A percentile compares a stretch with the other conserved stretches of the same genome.
phyloP scores from a whole-genome alignment of 2,888 invertebrate genomes.

The Euphydryas editha region DNA sequence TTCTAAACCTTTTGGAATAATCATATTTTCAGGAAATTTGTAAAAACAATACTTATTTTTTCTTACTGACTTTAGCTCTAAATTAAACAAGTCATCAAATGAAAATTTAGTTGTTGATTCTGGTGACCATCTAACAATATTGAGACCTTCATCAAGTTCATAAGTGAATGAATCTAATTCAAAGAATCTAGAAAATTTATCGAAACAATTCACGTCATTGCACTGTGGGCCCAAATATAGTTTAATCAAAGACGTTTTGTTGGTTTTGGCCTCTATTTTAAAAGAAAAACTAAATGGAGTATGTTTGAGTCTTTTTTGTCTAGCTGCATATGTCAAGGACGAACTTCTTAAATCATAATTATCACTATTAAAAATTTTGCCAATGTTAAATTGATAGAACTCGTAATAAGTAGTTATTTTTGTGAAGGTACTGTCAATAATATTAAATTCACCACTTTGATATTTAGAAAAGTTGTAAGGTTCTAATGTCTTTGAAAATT shows the following conservation, averaged over 20 bases:
- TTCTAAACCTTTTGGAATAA: constrained; percentile 66
- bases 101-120: constrained; percentile 57
- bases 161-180: constrained; percentile 63
- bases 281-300: constrained; percentile 61
- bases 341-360: constrained; percentile 42
- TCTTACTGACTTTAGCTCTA: constrained; percentile 46
- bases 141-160: constrained; percentile 59
- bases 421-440: constrained; percentile 54
- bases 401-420: constrained; percentile 66
- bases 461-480: constrained; percentile 60
- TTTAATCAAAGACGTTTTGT: constrained; percentile 57
- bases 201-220: constrained; percentile 56
- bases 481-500: constrained; percentile 58
- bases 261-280: constrained; percentile 55
- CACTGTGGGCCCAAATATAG: constrained; percentile 73
- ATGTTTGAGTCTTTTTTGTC: constrained; percentile 67
- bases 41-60: constrained; percentile 60
- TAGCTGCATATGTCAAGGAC: constrained; percentile 53
- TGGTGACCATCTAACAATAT: constrained; percentile 61
- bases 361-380: constrained; percentile 53
- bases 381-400: constrained; percentile 62
- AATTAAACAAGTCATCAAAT: constrained; percentile 58
- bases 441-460: constrained; percentile 57
- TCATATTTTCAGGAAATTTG: constrained; percentile 68
- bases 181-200: constrained; percentile 59